Percentiles rank a stretch among this genome's conserved stretches.
These are phyloP conservation scores for Sicus ferrugineus DNA, from an alignment of 2,888 invertebrate genomes.

Conservation along the genomic window DNA sequence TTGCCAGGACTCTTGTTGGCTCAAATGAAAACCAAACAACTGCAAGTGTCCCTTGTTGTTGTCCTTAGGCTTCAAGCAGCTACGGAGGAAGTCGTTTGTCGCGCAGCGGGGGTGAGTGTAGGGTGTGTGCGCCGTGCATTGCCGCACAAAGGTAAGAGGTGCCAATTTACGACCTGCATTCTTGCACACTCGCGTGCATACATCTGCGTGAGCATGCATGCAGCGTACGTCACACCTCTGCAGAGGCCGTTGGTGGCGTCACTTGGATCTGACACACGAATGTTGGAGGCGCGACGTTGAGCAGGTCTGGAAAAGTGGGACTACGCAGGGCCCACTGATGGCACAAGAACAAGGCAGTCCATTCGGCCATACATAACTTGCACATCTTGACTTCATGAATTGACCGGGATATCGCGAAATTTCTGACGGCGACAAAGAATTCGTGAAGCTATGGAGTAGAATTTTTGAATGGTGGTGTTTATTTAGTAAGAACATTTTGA, in stretches of 20 bases:
- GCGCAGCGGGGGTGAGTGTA: conserved; percentile 9
- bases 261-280: background rate
- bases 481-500: too few species aligned
- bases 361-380: too few species aligned
- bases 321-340: too few species aligned
- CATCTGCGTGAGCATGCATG: background rate
- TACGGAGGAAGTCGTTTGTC: background rate
- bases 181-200: conserved; percentile 2
- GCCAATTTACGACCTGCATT: conserved; percentile 52
- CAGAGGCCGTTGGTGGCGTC: too few species aligned
- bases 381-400: too few species aligned
- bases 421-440: too few species aligned
- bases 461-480: too few species aligned
- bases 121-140: conserved; percentile 45
- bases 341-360: too few species aligned
- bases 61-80: background rate
- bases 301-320: too few species aligned
- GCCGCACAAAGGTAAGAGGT: conserved; percentile 41
- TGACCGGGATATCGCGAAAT: too few species aligned
- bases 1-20: conserved; percentile 26
- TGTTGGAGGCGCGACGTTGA: too few species aligned
- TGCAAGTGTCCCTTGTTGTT: conserved; percentile 37
- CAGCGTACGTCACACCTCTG: background rate
- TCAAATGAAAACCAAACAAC: conserved; percentile 56
- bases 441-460: too few species aligned